Evolutionary conservation across 1,140 invertebrate genomes (phyloP).

Genomic region (Temnothorax longispinosus): DNA sequence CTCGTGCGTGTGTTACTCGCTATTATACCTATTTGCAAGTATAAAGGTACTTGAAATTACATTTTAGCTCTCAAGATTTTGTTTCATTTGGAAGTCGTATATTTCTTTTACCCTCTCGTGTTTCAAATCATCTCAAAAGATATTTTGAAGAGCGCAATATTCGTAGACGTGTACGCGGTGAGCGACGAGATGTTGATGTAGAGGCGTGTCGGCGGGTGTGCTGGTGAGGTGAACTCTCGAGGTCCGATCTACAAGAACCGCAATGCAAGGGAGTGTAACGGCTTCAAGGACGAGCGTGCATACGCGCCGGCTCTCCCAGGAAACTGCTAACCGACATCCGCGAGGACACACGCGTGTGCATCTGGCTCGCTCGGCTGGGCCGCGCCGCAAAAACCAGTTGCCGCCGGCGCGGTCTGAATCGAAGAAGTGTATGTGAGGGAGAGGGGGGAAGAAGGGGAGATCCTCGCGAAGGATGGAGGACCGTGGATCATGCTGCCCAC

Average conservation of each 20-base stretch:
- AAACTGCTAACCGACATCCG: conserved; percentile 81
- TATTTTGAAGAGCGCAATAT: background rate
- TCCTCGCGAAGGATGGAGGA: conserved; percentile 36
- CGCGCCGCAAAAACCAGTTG: conserved; percentile 74
- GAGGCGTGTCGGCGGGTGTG: conserved; percentile 61
- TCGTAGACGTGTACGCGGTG: background rate
- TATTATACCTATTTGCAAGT: too few species aligned
- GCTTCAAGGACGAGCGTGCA: conserved; percentile 79
- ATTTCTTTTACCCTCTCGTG: background rate
- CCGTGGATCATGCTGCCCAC: conserved; percentile 16
- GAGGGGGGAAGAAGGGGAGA: background rate
- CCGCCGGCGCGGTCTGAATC: conserved; percentile 38
- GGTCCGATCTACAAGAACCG: conserved; percentile 69
- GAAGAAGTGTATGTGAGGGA: background rate
- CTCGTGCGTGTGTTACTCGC: too few species aligned
- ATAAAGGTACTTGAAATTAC: too few species aligned
- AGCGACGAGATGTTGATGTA: conserved; percentile 11
- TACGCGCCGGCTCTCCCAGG: conserved; percentile 78
- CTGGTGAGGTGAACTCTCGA: conserved; percentile 69
- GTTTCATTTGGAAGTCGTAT: background rate
- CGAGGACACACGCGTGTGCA: conserved; percentile 73
- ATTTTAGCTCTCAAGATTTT: background rate
- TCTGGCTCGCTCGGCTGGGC: conserved; percentile 67
- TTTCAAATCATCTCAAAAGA: background rate
- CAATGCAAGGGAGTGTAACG: conserved; percentile 77